Percentiles rank a stretch among this genome's conserved stretches.
Evolutionary conservation across 2,113 vertebrate species (phyloP).

Genomic region (Melanostigma gelatinosum): DNA sequence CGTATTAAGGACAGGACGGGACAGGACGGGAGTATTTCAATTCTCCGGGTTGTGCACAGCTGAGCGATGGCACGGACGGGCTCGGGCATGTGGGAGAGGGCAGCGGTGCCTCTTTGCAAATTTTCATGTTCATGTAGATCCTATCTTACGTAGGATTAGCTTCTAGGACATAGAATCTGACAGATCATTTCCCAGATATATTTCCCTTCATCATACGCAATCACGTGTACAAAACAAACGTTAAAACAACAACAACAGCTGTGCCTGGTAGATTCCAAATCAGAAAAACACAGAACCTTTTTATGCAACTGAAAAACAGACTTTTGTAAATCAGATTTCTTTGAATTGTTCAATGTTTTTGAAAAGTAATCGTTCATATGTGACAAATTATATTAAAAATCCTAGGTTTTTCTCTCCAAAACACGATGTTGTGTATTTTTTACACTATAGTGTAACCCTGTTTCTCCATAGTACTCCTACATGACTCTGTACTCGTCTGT

Average conservation of each 20-base stretch:
- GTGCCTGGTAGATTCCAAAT: not conserved
- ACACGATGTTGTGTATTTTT: not conserved
- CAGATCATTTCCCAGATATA: not conserved
- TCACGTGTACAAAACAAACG: not conserved
- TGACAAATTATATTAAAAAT: not conserved
- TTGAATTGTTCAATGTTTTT: not conserved
- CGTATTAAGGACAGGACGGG: conserved; percentile 57
- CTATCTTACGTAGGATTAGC: not conserved
- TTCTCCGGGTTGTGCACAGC: conserved; percentile 29
- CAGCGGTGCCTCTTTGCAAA: not conserved
- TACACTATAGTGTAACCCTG: not conserved
- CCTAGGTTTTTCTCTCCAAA: not conserved
- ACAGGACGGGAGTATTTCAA: conserved; percentile 63
- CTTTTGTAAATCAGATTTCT: not conserved
- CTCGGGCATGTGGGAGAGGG: conserved; percentile 29
- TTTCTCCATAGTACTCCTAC: not conserved
- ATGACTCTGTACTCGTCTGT: not conserved
- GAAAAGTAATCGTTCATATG: not conserved
- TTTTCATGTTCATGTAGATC: not conserved
- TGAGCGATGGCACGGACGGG: conserved; percentile 45
- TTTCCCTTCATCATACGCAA: not conserved
- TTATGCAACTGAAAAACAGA: not conserved
- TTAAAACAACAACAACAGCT: no score
- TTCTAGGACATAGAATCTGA: not conserved
- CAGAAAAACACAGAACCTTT: not conserved